Evolutionary conservation across 2,888 invertebrate genomes (phyloP), one percentile per base, ranked within the genome.

Genomic region (Herminia tarsipennalis): DNA sequence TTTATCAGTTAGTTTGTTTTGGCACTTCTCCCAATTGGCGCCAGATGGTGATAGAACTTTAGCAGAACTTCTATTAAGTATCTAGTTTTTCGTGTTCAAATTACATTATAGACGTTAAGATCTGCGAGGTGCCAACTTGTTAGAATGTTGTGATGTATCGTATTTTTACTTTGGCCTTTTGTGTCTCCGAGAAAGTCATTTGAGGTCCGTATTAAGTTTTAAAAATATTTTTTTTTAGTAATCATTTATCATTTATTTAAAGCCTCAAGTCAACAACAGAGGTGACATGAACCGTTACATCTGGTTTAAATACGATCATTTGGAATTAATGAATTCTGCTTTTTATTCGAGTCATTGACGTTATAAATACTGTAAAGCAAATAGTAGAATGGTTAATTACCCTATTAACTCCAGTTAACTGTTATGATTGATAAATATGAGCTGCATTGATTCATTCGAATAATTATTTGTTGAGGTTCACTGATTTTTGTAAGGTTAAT

Each of bases 1-100:
- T 52, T 67, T 57, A 51, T 50, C 47, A 28, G 48, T 58, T 50
- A 57, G 47, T 66, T 81, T 73, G 68, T 75, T 82, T 81, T 86
- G 86, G 83, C 86, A 80, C 70, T 66, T 66, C 69, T 81, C 84
- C 83, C 78, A 80, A 80, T 81, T 71, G 78, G 70, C 66, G 71
- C 76, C 85, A 83, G 84, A 78, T 86, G 81, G 75, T 73, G 76
- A 74, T 76, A 65, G 66, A 79, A 78, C 71, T 74, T 57, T 59
- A 38, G 58, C 62, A 45, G 59, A 78, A 78, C 59, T 81, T 75
- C 53, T 57, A 53, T 68, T 70, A 72, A 79, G 73, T 51, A 52
- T 48, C 46, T 63, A 51, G 46, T 66, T 62, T 66, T 57, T 51
- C 46, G 35, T 53, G 42, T 54, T 45, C 39, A 49, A 54, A 58